A percentile compares a stretch with the other conserved stretches of the same genome.
Evolutionary conservation across 2,888 invertebrate species (phyloP).

Genomic region (Dicycla oo): DNA sequence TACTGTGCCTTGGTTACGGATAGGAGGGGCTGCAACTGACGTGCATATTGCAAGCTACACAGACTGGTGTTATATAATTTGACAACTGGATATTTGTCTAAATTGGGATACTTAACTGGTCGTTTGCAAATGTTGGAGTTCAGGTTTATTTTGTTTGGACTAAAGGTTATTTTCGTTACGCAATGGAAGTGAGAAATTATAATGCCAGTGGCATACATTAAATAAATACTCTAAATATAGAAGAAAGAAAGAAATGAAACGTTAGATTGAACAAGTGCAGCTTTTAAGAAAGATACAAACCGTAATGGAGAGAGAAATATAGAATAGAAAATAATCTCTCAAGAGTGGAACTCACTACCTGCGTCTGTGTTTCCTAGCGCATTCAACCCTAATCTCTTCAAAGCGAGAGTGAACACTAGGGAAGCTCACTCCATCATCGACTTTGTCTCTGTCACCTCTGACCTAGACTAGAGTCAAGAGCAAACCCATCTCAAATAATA

Average conservation of each 20-base stretch:
- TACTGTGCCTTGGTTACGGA: constrained; percentile 1
- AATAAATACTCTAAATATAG: background rate
- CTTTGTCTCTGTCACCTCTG: too few relatives aligned
- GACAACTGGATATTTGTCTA: constrained; percentile 26
- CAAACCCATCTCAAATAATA: too few relatives aligned
- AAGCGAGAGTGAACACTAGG: too few relatives aligned
- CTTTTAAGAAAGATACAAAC: background rate
- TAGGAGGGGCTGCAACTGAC: constrained; percentile 54
- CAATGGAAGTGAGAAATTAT: background rate
- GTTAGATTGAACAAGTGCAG: background rate
- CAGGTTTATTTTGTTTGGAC: constrained; percentile 15
- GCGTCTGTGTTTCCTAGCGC: too few relatives aligned
- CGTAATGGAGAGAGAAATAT: too few relatives aligned
- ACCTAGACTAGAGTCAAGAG: too few relatives aligned
- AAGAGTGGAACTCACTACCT: too few relatives aligned
- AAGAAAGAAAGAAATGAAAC: too few relatives aligned
- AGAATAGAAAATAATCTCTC: background rate
- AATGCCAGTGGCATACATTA: background rate
- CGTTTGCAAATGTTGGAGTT: constrained; percentile 15
- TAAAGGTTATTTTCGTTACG: background rate
- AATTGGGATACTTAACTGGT: constrained; percentile 4
- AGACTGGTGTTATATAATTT: constrained; percentile 37
- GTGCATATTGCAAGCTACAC: constrained; percentile 40
- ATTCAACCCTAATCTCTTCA: too few relatives aligned
- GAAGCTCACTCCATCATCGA: too few relatives aligned